Evolutionary conservation across 1,140 invertebrate species (phyloP), one percentile per base, ranked within the genome.

Genomic region (Saccostrea cuccullata): DNA sequence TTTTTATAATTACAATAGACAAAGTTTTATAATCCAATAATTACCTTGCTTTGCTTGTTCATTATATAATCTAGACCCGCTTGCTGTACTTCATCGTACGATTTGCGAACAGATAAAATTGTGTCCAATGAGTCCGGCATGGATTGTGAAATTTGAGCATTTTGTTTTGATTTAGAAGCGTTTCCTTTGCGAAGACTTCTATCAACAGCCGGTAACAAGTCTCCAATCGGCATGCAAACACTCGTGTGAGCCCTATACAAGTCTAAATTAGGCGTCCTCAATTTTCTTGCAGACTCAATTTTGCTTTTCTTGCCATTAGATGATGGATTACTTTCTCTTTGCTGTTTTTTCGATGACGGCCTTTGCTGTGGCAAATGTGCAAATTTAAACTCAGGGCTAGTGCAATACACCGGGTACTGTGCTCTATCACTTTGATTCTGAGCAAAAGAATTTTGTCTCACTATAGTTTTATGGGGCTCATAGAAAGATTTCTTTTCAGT

Each of bases 191-290:
- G 67, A 23, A 88, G 26, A 26, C 84, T 88, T n/a, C 84, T 64
- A n/a, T 89, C 89, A 17, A 87, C 89, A 26, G 86, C 86, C 20
- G 89, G 89, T n/a, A 89, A 36, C 30, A 89, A 23, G 23, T 89
- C 89, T 47, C 86, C 70, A 82, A 89, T 64, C 6, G 89, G 89
- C 67, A 89, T 47, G 82, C 84, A 87, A 2, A 89, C 84, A 77
- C 82, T 87, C 3, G 89, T 85, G 83, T 89, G 89, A 40, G 89
- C 67, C 55, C 87, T 85, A 82, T 86, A 88, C 70, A 88, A 88
- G 5, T 88, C 87, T 60, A 88, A 86, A 64, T 82, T 85, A 8
- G 84, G 84, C 47, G 60, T 82, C 36, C 77, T 77, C 11, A 55
- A 73, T 26, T 40, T 56, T 17, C 73, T 88, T 23, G 85, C 23